Evolutionary conservation across 1,140 invertebrate species (phyloP).

Genomic region (Amyelois transitella): DNA sequence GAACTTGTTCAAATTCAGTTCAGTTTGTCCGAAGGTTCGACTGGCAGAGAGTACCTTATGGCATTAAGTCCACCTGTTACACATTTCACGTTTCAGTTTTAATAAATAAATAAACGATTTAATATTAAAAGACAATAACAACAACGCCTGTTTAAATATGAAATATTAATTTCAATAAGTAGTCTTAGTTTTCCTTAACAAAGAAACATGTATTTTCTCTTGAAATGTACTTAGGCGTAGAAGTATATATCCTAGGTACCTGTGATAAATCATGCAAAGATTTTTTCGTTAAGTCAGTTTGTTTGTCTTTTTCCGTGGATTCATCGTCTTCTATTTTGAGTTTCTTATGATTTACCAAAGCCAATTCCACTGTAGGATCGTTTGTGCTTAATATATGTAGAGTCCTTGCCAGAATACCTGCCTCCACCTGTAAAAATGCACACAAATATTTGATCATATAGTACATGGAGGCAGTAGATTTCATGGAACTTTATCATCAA

Average conservation of each 20-base stretch:
- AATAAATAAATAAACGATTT: too few species aligned
- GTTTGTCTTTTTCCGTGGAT: conserved; percentile 43
- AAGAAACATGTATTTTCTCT: too few species aligned
- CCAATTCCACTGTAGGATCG: conserved; percentile 69
- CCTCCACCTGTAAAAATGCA: conserved; percentile 62
- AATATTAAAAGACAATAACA: background rate
- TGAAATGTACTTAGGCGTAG: background rate
- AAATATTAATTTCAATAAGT: background rate
- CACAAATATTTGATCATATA: too few species aligned
- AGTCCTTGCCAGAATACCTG: conserved; percentile 60
- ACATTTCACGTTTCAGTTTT: too few species aligned
- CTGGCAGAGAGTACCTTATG: too few species aligned
- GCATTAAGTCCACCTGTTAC: too few species aligned
- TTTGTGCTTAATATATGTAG: conserved; percentile 60
- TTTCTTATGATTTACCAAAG: conserved; percentile 70
- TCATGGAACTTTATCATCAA: too few species aligned
- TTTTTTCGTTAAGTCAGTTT: conserved; percentile 51
- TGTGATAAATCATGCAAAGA: conserved; percentile 70
- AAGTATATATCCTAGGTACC: conserved; percentile 27
- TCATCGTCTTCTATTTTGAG: conserved; percentile 63
- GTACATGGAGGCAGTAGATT: too few species aligned
- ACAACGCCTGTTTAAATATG: background rate
- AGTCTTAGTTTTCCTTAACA: too few species aligned
- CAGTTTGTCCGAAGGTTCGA: too few species aligned
- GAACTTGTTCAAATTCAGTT: too few species aligned